A percentile compares a stretch with the other conserved stretches of the same genome.
Conservation (phyloP, 2,113 vertebrate species). For the Callipepla californica region DNA sequence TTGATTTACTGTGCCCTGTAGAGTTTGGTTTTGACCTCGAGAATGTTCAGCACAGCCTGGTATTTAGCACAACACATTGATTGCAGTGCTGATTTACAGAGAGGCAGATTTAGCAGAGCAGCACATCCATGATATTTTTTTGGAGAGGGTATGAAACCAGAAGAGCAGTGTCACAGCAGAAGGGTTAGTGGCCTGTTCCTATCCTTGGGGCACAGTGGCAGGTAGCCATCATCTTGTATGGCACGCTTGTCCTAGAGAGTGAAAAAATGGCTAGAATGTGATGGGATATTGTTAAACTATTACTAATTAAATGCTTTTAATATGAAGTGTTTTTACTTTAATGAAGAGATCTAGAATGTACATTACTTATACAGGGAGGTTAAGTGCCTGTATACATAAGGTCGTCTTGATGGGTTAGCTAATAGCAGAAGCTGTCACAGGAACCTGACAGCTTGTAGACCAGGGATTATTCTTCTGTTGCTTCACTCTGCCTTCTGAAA, state of each 20-base stretch:
- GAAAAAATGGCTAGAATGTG: not conserved
- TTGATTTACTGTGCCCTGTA: conserved; percentile 52
- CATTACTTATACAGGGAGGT: not conserved
- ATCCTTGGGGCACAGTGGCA: not conserved
- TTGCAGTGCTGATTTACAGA: conserved; percentile 44
- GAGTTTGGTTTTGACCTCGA: conserved; percentile 37
- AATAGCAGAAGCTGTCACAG: conserved; percentile 16
- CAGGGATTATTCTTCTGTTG: not conserved
- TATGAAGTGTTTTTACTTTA: conserved; percentile 10
- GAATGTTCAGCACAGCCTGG: conserved; percentile 13
- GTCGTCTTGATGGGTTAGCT: not conserved
- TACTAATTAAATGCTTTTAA: too few relatives aligned
- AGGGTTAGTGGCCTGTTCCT: not conserved
- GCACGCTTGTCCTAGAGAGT: not conserved
- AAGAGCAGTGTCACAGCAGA: not conserved
- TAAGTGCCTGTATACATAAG: not conserved
- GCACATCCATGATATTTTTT: not conserved
- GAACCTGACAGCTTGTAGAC: conserved; percentile 5
- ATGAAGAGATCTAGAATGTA: not conserved
- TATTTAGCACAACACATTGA: conserved; percentile 59
- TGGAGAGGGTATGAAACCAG: not conserved
- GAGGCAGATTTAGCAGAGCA: not conserved
- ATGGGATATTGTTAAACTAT: not conserved
- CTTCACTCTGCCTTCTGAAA: not conserved
- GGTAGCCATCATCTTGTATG: not conserved